A percentile compares a stretch with the other conserved stretches of the same genome.
These are phyloP conservation scores for Himalopsyche phryganea DNA, from an alignment of 1,140 invertebrate species.

Conservation along the genomic window DNA sequence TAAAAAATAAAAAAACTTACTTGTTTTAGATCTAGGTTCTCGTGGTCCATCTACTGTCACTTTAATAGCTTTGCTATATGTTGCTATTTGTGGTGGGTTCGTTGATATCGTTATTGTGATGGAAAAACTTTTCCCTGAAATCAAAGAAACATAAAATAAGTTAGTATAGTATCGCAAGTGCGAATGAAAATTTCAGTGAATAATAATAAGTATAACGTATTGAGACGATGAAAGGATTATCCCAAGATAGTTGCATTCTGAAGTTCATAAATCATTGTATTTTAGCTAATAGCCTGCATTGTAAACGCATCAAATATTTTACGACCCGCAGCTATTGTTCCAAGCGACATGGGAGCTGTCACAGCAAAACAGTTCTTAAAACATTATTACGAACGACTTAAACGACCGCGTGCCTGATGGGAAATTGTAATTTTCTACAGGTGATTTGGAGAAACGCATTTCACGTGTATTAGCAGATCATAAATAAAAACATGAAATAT, in stretches of 20 bases:
- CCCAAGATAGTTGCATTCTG: constrained; percentile 15
- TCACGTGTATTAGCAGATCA: constrained; percentile 29
- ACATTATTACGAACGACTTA: too few species aligned
- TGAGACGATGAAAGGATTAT: too few species aligned
- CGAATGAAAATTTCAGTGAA: too few species aligned
- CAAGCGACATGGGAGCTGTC: neutral
- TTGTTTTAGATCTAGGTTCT: constrained; percentile 93
- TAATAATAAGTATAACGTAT: too few species aligned
- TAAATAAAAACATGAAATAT: constrained; percentile 27
- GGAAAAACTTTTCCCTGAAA: constrained; percentile 94
- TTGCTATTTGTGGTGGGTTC: constrained; percentile 88
- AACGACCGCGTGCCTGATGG: too few species aligned
- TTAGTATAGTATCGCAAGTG: too few species aligned
- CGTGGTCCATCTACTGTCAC: constrained; percentile 97
- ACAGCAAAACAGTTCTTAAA: neutral
- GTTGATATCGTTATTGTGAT: constrained; percentile 92
- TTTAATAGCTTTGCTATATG: constrained; percentile 96
- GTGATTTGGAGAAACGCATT: constrained; percentile 19
- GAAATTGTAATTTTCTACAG: too few species aligned
- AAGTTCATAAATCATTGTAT: constrained; percentile 19
- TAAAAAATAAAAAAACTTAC: too few species aligned
- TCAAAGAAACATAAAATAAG: constrained; percentile 32
- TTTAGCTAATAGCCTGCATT: constrained; percentile 18
- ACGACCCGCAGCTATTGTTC: constrained; percentile 14
- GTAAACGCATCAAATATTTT: constrained; percentile 5